These are phyloP conservation scores for Nasonovia ribisnigri DNA, from an alignment of 2,888 invertebrate species.

Conservation along the genomic window DNA sequence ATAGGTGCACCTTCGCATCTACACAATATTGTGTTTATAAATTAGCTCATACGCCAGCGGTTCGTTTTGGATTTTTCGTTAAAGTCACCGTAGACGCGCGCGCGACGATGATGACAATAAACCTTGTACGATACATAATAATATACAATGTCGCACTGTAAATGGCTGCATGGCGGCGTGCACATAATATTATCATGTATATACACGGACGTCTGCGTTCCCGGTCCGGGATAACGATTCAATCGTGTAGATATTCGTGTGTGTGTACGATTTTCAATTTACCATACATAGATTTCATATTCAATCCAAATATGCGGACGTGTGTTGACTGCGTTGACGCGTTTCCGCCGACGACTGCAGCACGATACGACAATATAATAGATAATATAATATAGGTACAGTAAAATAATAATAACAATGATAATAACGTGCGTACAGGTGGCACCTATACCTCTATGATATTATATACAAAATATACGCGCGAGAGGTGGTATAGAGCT, in stretches of 20 bases:
- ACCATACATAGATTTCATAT: constrained; percentile 55
- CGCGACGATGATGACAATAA: constrained; percentile 19
- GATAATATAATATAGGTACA: background rate
- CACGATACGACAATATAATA: background rate
- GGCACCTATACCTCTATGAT: background rate
- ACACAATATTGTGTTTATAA: background rate
- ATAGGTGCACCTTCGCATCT: background rate
- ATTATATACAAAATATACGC: too few relatives aligned
- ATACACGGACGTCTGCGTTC: constrained; percentile 25
- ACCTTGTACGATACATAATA: constrained; percentile 24
- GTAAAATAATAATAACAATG: background rate
- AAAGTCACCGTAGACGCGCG: background rate
- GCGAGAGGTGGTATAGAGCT: too few relatives aligned
- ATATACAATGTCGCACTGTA: constrained; percentile 33
- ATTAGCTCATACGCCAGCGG: background rate
- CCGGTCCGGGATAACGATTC: constrained; percentile 52
- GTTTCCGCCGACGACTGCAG: constrained; percentile 30
- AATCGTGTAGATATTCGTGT: constrained; percentile 54
- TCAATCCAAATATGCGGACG: constrained; percentile 57
- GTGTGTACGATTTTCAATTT: constrained; percentile 42
- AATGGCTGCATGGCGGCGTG: background rate
- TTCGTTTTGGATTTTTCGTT: constrained; percentile 7
- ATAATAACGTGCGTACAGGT: background rate
- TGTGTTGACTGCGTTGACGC: constrained; percentile 39
- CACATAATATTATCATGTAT: background rate